Conservation (phyloP, 1,140 invertebrate genomes). For the Potamilus streckersoni region DNA sequence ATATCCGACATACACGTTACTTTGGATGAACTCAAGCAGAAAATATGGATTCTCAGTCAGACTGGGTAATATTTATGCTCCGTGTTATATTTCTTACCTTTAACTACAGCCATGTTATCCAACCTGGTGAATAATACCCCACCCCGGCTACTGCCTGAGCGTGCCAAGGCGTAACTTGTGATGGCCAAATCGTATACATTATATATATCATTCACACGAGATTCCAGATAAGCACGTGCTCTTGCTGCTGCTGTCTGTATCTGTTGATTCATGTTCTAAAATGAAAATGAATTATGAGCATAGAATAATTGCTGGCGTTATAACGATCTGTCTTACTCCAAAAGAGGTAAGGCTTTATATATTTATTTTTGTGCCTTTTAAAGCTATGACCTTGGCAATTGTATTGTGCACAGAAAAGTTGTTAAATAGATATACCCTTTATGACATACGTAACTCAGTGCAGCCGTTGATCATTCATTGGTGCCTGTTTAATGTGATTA, state of each 20-base stretch:
- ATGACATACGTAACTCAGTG: too few relatives aligned
- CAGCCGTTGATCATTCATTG: too few relatives aligned
- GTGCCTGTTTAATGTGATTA: too few relatives aligned
- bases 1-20: too few relatives aligned
- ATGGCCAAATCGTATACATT: slow-evolving; percentile 82
- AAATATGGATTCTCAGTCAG: not conserved
- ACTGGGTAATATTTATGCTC: not conserved
- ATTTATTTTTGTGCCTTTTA: too few relatives aligned
- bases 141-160: slow-evolving; percentile 79
- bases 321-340: too few relatives aligned
- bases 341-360: too few relatives aligned
- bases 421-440: too few relatives aligned
- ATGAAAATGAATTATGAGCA: not conserved
- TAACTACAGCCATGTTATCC: slow-evolving; percentile 66
- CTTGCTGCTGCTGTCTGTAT: slow-evolving; percentile 75
- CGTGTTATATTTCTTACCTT: slow-evolving; percentile 71
- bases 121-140: slow-evolving; percentile 77
- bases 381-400: too few relatives aligned
- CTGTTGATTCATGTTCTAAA: slow-evolving; percentile 69
- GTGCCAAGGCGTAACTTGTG: slow-evolving; percentile 71
- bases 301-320: too few relatives aligned
- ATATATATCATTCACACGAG: slow-evolving; percentile 73
- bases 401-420: too few relatives aligned
- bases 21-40: not conserved
- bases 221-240: slow-evolving; percentile 83